These are phyloP conservation scores for Oncorhynchus gorbuscha DNA, from an alignment of 2,113 vertebrate species.

Conservation along the genomic window DNA sequence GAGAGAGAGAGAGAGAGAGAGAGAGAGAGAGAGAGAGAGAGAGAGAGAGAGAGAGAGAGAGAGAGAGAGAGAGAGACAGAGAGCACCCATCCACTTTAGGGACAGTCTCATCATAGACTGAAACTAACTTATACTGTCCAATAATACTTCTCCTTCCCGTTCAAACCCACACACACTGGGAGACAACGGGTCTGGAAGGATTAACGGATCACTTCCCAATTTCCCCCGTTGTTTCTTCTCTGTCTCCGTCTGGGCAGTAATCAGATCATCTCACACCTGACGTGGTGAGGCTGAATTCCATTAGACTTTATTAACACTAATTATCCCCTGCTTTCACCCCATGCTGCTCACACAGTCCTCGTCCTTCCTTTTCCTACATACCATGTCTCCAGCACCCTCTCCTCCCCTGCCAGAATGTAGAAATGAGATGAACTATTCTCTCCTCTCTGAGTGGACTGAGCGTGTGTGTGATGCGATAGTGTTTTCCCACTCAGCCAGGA, in stretches of 20 bases:
- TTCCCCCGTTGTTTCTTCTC: constrained; percentile 60
- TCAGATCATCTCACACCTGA: constrained; percentile 78
- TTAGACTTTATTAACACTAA: constrained; percentile 80
- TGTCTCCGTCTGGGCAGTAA: constrained; percentile 53
- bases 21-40: too few species aligned
- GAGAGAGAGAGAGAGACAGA: too few species aligned
- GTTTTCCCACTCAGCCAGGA: constrained; percentile 59
- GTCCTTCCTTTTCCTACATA: background rate
- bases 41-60: too few species aligned
- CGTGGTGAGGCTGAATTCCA: constrained; percentile 74
- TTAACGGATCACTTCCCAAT: constrained; percentile 79
- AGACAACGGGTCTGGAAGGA: constrained; percentile 51
- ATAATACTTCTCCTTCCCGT: constrained; percentile 8
- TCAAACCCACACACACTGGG: constrained; percentile 21
- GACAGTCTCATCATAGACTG: constrained; percentile 21
- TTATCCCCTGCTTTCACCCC: constrained; percentile 61
- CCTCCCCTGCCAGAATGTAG: constrained; percentile 11
- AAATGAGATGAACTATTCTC: constrained; percentile 56
- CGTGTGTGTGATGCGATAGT: constrained; percentile 32
- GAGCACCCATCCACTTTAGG: constrained; percentile 28
- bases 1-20: too few species aligned
- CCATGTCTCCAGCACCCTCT: too few species aligned
- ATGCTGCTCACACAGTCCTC: constrained; percentile 39
- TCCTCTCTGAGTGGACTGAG: background rate
- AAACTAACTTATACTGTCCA: constrained; percentile 50